Percentiles rank a stretch among this genome's conserved stretches.
These are phyloP conservation scores for Acanthosepion lycidas DNA, from an alignment of 2,888 invertebrate genomes.

Conservation along the genomic window DNA sequence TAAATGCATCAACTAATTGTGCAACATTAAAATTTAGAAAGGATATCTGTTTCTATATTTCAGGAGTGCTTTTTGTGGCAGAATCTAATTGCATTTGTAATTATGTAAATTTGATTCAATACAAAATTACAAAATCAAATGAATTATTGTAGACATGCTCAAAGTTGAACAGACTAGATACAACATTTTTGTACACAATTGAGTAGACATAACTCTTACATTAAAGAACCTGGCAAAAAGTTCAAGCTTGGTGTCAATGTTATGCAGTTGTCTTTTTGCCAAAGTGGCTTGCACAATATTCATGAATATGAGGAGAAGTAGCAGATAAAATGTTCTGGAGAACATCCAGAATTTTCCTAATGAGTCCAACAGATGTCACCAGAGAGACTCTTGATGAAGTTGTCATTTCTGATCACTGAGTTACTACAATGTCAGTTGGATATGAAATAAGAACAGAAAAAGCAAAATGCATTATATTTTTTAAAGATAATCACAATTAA, in stretches of 20 bases:
- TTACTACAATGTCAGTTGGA: background rate
- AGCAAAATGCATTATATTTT: background rate
- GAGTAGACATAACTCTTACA: background rate
- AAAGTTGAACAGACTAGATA: no score
- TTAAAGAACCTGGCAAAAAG: background rate
- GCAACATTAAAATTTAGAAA: no score
- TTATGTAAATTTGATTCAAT: no score
- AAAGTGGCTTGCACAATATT: slow-evolving; percentile 33
- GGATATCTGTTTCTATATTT: no score
- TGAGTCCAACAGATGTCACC: background rate
- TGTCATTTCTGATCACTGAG: background rate
- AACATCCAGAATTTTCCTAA: background rate
- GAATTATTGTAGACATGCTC: no score
- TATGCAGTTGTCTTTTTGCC: background rate
- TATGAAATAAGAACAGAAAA: background rate
- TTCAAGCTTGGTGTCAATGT: background rate
- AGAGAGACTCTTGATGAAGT: background rate
- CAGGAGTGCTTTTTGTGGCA: no score
- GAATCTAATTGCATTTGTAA: no score
- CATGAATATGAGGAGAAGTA: background rate
- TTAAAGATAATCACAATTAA: background rate
- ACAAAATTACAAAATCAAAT: no score
- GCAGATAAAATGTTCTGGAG: background rate
- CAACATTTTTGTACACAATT: no score
- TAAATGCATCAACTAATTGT: no score